Percentiles rank a stretch among this genome's conserved stretches.
These are phyloP conservation scores for Chinchilla lanigera DNA, from an alignment of 2,113 vertebrate genomes.

Conservation along the genomic window DNA sequence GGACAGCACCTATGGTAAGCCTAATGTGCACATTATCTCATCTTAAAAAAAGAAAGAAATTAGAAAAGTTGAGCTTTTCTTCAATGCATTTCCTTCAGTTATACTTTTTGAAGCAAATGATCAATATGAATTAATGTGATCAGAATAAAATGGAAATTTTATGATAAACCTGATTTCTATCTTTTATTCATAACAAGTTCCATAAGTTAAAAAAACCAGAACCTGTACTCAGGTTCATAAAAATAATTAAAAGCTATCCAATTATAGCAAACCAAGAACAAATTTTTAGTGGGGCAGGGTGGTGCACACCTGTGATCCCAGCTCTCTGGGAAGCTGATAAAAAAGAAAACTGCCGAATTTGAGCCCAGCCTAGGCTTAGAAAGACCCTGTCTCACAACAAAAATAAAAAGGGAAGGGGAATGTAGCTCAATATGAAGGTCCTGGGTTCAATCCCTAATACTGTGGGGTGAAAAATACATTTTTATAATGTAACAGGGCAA, in stretches of 20 bases:
- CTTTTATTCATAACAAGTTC: background rate
- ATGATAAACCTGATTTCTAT: background rate
- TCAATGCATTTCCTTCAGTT: background rate
- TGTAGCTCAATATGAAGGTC: background rate
- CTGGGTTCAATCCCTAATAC: background rate
- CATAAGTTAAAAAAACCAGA: background rate
- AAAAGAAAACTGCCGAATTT: background rate
- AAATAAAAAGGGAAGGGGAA: background rate
- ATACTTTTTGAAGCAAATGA: background rate
- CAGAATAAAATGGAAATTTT: background rate
- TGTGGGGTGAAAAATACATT: background rate
- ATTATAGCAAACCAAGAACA: background rate
- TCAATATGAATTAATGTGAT: background rate
- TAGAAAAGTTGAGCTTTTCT: background rate
- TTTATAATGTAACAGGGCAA: background rate
- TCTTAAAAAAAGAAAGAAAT: background rate
- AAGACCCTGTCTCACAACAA: background rate
- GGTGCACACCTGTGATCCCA: background rate
- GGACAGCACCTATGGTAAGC: background rate
- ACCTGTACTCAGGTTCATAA: background rate
- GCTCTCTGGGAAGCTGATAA: background rate
- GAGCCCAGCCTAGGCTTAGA: background rate
- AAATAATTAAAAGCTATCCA: conserved; percentile 28
- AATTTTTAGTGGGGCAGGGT: background rate
- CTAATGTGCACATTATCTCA: background rate